Percentiles rank a stretch among this genome's conserved stretches.
Evolutionary conservation across 2,797 vertebrate genomes (phyloP).

Genomic region (Dryobates pubescens): DNA sequence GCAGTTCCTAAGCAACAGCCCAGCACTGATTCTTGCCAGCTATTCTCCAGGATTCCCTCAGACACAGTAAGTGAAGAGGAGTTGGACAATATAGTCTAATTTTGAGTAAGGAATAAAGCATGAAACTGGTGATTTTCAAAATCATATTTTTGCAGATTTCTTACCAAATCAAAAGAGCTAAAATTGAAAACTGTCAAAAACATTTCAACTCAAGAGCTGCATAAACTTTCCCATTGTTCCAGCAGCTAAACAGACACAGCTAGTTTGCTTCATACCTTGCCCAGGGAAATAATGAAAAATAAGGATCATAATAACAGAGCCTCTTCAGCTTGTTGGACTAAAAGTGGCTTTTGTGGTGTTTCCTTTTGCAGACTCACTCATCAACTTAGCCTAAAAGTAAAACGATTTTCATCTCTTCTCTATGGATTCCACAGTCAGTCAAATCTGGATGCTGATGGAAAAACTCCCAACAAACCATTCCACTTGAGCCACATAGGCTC

Average conservation of each 20-base stretch:
- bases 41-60: conserved; percentile 70
- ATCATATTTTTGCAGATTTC: conserved; percentile 71
- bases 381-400: conserved; percentile 15
- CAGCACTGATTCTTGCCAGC: conserved; percentile 58
- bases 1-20: conserved; percentile 75
- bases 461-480: neutral
- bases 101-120: conserved; percentile 69
- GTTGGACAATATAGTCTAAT: conserved; percentile 74
- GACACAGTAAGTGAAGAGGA: conserved; percentile 70
- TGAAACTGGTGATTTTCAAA: conserved; percentile 74
- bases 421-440: neutral
- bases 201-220: conserved; percentile 67
- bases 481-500: neutral
- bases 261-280: conserved; percentile 70
- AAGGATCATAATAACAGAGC: conserved; percentile 43
- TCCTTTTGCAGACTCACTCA: conserved; percentile 4
- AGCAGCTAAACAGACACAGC: conserved; percentile 67
- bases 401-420: neutral
- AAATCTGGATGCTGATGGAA: neutral
- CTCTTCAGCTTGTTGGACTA: conserved; percentile 32
- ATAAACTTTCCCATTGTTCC: conserved; percentile 70
- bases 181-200: conserved; percentile 76
- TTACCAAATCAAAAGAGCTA: conserved; percentile 74
- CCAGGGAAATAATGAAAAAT: conserved; percentile 58
- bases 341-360: conserved; percentile 24